phyloP scores from a whole-genome alignment of 1,140 invertebrate species.

The Bombus vancouverensis region DNA sequence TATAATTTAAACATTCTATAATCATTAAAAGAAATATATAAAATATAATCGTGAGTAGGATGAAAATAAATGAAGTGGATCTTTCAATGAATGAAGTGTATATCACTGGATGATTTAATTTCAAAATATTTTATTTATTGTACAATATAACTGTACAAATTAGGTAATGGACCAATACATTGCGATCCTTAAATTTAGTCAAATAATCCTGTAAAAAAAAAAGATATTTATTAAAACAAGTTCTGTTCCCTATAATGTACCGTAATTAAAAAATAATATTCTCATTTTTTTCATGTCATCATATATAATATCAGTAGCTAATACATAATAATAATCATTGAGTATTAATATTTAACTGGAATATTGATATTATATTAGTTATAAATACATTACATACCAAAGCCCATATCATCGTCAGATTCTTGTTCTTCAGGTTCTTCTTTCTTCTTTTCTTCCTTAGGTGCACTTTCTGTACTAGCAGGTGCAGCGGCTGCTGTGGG shows the following conservation, averaged over 20 bases:
- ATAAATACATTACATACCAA: conserved; percentile 85
- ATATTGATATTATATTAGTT: conserved; percentile 23
- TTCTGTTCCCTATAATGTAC: conserved; percentile 15
- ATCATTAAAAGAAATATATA: neutral
- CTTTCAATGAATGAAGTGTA: neutral
- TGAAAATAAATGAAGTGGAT: neutral
- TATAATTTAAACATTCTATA: neutral
- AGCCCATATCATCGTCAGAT: conserved; percentile 97
- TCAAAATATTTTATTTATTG: conserved; percentile 71
- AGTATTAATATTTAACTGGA: conserved; percentile 28
- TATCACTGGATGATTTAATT: neutral
- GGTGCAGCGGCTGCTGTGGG: conserved; percentile 85
- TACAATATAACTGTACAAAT: conserved; percentile 78
- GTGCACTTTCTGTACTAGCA: conserved; percentile 87
- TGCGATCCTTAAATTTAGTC: conserved; percentile 84
- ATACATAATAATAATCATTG: conserved; percentile 83
- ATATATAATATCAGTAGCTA: conserved; percentile 83
- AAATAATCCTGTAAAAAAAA: conserved; percentile 87
- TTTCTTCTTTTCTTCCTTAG: conserved; percentile 92
- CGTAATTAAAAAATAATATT: conserved; percentile 55
- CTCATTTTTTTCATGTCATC: conserved; percentile 80
- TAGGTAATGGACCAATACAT: conserved; percentile 61
- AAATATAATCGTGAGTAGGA: neutral
- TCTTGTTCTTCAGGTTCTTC: conserved; percentile 90
- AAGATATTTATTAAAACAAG: conserved; percentile 57